These are phyloP conservation scores for Oostethus manadensis DNA, from an alignment of 2,113 vertebrate species.

Conservation along the genomic window DNA sequence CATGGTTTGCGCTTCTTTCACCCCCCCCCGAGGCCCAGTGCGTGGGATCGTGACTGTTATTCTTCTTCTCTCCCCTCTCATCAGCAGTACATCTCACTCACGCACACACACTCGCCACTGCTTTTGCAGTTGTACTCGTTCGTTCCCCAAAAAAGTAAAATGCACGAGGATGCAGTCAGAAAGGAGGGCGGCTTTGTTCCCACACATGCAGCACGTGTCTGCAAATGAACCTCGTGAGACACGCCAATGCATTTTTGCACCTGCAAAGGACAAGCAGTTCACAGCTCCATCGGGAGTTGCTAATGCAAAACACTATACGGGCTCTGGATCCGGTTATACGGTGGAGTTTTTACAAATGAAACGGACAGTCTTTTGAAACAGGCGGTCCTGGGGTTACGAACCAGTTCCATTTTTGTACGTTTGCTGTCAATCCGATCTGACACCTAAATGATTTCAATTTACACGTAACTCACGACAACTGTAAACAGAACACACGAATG, in stretches of 20 bases:
- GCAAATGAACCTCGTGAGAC: not conserved
- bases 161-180: constrained; percentile 36
- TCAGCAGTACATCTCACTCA: constrained; percentile 14
- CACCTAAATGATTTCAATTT: too few relatives aligned
- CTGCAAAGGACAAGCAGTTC: too few relatives aligned
- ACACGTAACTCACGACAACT: too few relatives aligned
- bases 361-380: too few relatives aligned
- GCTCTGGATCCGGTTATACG: too few relatives aligned
- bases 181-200: not conserved
- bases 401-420: too few relatives aligned
- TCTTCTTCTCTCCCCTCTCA: constrained; percentile 3
- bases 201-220: not conserved
- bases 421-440: too few relatives aligned
- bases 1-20: constrained; percentile 40
- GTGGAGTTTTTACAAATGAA: too few relatives aligned
- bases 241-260: not conserved
- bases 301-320: too few relatives aligned
- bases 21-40: constrained; percentile 46
- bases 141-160: constrained; percentile 27
- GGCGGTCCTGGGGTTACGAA: too few relatives aligned
- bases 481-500: too few relatives aligned
- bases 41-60: constrained; percentile 56
- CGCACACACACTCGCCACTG: constrained; percentile 2
- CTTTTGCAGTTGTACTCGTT: not conserved
- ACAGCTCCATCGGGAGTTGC: too few relatives aligned